Evolutionary conservation across 92 coral and sea anemone genomes (phyloP).

Genomic region (Zoanthus sansibaricus): DNA sequence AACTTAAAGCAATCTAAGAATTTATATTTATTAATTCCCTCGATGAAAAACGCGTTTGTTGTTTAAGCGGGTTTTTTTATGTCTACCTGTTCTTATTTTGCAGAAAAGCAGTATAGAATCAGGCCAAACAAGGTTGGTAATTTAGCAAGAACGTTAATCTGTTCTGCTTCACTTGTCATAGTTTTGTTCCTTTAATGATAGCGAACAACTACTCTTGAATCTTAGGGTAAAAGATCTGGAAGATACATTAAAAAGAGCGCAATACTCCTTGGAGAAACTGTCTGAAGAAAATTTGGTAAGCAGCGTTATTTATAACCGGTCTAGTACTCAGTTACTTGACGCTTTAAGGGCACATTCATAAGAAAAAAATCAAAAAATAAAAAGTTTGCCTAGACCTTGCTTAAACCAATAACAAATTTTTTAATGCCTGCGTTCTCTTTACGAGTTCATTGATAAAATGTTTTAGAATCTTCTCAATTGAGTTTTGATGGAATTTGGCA

Average conservation of each 20-base stretch:
- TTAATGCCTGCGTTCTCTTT: too few species aligned
- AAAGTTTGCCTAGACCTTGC: too few species aligned
- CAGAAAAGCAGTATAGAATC: slow-evolving; percentile 86
- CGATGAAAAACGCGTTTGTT: background rate
- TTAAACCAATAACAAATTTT: too few species aligned
- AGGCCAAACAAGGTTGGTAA: slow-evolving; percentile 61
- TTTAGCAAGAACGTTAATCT: background rate
- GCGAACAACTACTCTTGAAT: background rate
- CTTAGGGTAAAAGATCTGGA: slow-evolving; percentile 85
- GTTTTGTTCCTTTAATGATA: background rate
- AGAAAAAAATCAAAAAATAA: too few species aligned
- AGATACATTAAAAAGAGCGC: slow-evolving; percentile 82
- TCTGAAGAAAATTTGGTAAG: slow-evolving; percentile 92
- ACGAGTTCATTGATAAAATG: too few species aligned
- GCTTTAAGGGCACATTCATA: too few species aligned
- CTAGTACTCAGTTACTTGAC: too few species aligned
- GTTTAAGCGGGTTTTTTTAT: background rate
- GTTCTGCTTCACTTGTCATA: background rate
- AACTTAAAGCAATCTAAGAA: too few species aligned
- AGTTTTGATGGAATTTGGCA: too few species aligned
- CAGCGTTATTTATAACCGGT: background rate
- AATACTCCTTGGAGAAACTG: slow-evolving; percentile 85
- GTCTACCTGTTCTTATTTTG: background rate
- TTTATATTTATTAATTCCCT: too few species aligned
- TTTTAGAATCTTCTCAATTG: too few species aligned